A percentile compares a stretch with the other conserved stretches of the same genome.
Evolutionary conservation across 2,113 vertebrate genomes (phyloP).

Genomic region (zebrafish (Danio rerio)): DNA sequence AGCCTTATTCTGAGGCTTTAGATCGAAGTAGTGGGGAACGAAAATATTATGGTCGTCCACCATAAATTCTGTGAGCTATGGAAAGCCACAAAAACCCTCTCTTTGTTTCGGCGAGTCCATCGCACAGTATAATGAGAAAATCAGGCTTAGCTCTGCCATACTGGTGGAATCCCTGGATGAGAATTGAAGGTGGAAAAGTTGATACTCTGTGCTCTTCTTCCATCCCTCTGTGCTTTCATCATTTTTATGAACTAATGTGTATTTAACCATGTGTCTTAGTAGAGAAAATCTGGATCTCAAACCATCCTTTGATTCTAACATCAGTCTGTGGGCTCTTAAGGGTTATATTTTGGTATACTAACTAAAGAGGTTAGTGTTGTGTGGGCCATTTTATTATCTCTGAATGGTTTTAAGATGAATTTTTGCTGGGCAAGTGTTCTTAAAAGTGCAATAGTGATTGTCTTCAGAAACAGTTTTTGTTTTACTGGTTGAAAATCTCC

Average conservation of each 20-base stretch:
- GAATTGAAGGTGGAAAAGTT: constrained; percentile 41
- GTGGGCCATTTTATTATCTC: too few species aligned
- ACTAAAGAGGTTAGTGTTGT: background rate
- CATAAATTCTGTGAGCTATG: constrained; percentile 59
- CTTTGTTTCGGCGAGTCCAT: constrained; percentile 63
- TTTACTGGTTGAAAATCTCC: too few species aligned
- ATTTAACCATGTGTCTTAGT: background rate
- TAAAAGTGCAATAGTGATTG: too few species aligned
- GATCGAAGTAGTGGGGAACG: constrained; percentile 46
- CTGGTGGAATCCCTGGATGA: constrained; percentile 27
- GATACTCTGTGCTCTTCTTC: constrained; percentile 55
- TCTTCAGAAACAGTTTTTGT: too few species aligned
- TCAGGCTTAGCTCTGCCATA: constrained; percentile 55
- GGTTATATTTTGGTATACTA: background rate
- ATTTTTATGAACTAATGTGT: constrained; percentile 26
- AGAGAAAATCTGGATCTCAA: background rate
- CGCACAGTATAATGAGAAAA: constrained; percentile 68
- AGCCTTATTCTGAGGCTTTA: constrained; percentile 54
- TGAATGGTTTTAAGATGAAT: too few species aligned
- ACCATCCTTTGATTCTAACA: background rate
- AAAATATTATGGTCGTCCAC: constrained; percentile 58
- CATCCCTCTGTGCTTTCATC: constrained; percentile 44
- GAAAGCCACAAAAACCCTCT: constrained; percentile 57
- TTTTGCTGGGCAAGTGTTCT: too few species aligned
- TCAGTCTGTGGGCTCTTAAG: background rate